A percentile compares a stretch with the other conserved stretches of the same genome.
Evolutionary conservation across 2,797 vertebrate genomes (phyloP).

Genomic region (Ceryle rudis): DNA sequence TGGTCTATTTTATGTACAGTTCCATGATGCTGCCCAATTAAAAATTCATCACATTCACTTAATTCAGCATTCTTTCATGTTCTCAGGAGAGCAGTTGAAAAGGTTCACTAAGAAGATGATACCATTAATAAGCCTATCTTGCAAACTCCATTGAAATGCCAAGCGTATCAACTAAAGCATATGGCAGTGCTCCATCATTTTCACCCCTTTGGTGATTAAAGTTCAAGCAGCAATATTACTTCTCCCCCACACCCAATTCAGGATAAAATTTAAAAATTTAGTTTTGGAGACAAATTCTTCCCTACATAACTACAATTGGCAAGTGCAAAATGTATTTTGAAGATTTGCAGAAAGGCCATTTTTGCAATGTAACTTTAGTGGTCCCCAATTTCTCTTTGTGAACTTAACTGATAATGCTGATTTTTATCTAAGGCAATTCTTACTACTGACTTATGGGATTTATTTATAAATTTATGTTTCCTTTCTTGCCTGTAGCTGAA

Average conservation of each 20-base stretch:
- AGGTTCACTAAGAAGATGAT: not conserved
- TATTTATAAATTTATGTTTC: not conserved
- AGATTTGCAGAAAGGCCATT: not conserved
- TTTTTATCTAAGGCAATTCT: not conserved
- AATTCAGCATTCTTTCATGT: not conserved
- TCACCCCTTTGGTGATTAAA: not conserved
- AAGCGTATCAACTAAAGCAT: not conserved
- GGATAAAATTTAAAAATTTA: not conserved
- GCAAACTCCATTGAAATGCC: not conserved
- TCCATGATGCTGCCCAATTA: not conserved
- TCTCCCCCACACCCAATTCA: not conserved
- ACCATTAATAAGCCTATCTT: not conserved
- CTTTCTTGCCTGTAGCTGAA: not conserved
- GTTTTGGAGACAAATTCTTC: not conserved
- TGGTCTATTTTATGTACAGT: not conserved
- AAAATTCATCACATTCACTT: constrained; percentile 19
- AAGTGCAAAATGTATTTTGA: not conserved
- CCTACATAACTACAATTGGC: not conserved
- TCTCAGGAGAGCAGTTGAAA: constrained; percentile 9
- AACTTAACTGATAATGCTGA: not conserved
- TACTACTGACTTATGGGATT: not conserved
- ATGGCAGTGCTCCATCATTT: not conserved
- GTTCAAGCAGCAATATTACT: not conserved
- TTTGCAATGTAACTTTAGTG: not conserved
- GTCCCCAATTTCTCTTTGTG: not conserved